A percentile compares a stretch with the other conserved stretches of the same genome.
Conservation (phyloP, 2,113 vertebrate species). For the Sisor rabdophorus region DNA sequence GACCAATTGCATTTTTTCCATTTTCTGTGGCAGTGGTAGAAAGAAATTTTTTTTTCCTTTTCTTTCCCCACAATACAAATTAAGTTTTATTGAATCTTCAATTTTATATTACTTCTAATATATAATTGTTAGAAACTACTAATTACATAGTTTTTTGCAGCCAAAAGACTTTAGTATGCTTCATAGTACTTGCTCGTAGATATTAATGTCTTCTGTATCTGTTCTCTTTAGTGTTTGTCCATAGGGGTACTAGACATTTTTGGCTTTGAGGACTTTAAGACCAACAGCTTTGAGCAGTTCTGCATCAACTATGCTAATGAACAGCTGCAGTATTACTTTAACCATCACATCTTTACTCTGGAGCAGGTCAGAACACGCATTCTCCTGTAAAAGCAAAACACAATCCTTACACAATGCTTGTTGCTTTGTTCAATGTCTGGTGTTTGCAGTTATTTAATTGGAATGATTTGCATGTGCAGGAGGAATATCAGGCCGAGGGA, state of each 20-base stretch:
- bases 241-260: conserved; percentile 97
- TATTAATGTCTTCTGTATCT: not conserved
- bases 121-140: too few relatives aligned
- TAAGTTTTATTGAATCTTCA: too few relatives aligned
- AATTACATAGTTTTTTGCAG: not conserved
- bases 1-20: too few relatives aligned
- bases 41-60: too few relatives aligned
- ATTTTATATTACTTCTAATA: too few relatives aligned
- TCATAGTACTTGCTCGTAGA: not conserved
- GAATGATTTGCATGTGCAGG: conserved; percentile 62
- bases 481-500: conserved; percentile 94
- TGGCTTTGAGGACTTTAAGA: conserved; percentile 94
- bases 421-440: too few relatives aligned
- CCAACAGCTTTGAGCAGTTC: conserved; percentile 97
- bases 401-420: too few relatives aligned
- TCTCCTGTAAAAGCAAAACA: not conserved
- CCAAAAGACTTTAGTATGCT: not conserved
- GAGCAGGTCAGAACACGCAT: conserved; percentile 80
- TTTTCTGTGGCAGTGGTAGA: too few relatives aligned
- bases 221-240: conserved; percentile 80
- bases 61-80: too few relatives aligned
- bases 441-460: too few relatives aligned
- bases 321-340: conserved; percentile 98
- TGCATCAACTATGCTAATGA: conserved; percentile 99
- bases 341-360: conserved; percentile 95